Evolutionary conservation across 2,113 vertebrate species (phyloP).

Genomic region (Geococcyx californianus): DNA sequence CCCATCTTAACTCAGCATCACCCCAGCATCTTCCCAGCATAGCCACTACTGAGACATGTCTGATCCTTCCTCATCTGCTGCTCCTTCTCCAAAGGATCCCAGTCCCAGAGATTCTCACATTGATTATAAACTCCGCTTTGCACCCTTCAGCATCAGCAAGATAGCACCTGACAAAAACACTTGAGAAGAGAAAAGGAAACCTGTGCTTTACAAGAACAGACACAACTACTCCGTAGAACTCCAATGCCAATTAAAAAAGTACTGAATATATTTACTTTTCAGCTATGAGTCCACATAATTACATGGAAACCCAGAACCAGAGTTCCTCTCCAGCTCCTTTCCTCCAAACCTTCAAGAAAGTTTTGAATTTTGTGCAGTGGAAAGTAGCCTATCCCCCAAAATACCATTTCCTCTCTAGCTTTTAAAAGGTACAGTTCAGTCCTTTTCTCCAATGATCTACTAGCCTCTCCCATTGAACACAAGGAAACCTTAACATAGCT

Average conservation of each 20-base stretch:
- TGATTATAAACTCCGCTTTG: background rate
- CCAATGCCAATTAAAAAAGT: background rate
- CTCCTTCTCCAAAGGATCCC: background rate
- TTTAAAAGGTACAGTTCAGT: background rate
- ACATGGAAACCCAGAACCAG: background rate
- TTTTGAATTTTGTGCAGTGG: too few species aligned
- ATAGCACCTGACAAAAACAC: background rate
- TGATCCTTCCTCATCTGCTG: background rate
- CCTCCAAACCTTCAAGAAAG: too few species aligned
- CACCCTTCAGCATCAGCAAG: background rate
- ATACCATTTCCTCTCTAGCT: background rate
- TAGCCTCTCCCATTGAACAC: rapidly evolving
- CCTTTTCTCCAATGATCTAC: background rate
- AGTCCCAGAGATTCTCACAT: background rate
- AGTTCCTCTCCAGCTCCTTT: background rate
- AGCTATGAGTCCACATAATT: background rate
- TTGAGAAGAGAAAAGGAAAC: background rate
- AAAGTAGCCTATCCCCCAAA: too few species aligned
- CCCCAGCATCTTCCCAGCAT: background rate
- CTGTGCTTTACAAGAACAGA: background rate
- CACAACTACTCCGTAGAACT: background rate
- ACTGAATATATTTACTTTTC: background rate
- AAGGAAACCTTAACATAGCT: background rate
- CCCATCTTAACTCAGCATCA: background rate
- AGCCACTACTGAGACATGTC: background rate